A percentile compares a stretch with the other conserved stretches of the same genome.
These are phyloP conservation scores for Harpagus bidentatus DNA, from an alignment of 2,113 vertebrate species.

Conservation along the genomic window DNA sequence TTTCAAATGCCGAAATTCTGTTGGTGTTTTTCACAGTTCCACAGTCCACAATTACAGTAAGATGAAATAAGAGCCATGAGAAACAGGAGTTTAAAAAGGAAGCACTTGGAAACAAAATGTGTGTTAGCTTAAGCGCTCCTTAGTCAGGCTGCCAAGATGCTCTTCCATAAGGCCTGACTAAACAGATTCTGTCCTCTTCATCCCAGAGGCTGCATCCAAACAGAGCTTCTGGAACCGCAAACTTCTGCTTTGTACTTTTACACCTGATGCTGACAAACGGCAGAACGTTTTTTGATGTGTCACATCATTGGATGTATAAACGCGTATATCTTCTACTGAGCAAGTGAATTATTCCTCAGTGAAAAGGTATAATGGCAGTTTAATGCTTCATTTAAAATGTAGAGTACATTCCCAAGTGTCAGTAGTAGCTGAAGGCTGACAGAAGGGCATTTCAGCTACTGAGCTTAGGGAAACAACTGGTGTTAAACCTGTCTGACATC, in stretches of 20 bases:
- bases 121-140: not conserved
- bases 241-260: not conserved
- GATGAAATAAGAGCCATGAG: not conserved
- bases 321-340: not conserved
- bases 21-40: not conserved
- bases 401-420: not conserved
- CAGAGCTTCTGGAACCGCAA: not conserved
- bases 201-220: not conserved
- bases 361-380: not conserved
- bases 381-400: not conserved
- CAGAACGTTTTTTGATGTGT: not conserved
- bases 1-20: not conserved
- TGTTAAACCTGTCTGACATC: constrained; percentile 17
- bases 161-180: not conserved
- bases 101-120: not conserved
- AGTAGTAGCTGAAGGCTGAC: not conserved
- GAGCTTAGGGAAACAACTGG: not conserved
- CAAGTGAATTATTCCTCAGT: not conserved
- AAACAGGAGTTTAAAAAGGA: not conserved
- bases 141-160: not conserved
- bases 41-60: not conserved
- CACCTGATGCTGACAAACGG: not conserved
- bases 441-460: not conserved
- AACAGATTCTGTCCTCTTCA: not conserved
- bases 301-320: not conserved